These are phyloP conservation scores for Platorchestia sp. DNA, from an alignment of 1,140 invertebrate genomes.

Conservation along the genomic window DNA sequence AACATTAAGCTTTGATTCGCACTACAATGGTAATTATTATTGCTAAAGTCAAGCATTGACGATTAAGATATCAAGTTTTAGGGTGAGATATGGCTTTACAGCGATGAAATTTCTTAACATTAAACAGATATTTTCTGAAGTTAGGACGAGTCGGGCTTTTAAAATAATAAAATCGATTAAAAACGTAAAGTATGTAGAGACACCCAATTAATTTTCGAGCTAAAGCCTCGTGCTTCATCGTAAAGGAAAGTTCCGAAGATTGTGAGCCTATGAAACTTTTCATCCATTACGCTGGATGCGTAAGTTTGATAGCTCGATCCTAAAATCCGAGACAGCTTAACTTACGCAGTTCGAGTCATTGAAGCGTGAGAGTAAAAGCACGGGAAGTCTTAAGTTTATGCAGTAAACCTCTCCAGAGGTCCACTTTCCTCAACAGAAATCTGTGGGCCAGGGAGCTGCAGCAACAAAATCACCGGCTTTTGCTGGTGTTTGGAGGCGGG, in stretches of 20 bases:
- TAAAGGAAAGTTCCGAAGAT: background rate
- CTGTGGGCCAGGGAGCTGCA: background rate
- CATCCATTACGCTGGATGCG: background rate
- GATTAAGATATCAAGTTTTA: background rate
- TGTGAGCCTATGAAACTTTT: background rate
- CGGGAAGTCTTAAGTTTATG: constrained; percentile 1
- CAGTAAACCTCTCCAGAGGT: background rate
- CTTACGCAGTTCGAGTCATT: background rate
- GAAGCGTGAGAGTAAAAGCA: constrained; percentile 2
- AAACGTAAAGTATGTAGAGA: background rate
- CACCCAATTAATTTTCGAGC: background rate
- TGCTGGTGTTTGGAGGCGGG: constrained; percentile 25
- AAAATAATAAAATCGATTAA: background rate
- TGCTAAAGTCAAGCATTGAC: background rate
- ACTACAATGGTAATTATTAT: background rate
- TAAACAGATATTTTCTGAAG: background rate
- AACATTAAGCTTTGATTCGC: too few species aligned
- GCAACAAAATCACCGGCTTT: constrained; percentile 21
- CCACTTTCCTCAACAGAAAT: constrained; percentile 20
- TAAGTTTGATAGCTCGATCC: background rate
- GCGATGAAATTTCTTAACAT: background rate
- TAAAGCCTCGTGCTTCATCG: background rate
- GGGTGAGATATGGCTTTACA: background rate
- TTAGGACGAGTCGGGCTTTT: background rate
- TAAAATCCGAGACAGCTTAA: constrained; percentile 20